Evolutionary conservation across 30 jellyfish, hydroid and myxozoan genomes (phyloP).

Genomic region (Aurelia coerulea): DNA sequence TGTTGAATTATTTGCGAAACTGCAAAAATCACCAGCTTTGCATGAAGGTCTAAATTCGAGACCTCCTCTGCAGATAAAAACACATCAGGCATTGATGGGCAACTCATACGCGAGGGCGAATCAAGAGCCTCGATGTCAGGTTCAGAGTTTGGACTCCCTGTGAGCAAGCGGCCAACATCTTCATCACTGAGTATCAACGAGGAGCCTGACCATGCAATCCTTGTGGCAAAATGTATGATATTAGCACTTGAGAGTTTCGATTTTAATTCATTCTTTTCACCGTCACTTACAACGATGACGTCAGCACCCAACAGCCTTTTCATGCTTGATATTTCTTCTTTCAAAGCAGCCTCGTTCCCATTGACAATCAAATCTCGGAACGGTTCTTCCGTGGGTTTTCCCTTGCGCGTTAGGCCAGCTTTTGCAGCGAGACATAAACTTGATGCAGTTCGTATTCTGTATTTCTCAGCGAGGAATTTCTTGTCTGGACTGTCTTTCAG

Average conservation of each 20-base stretch:
- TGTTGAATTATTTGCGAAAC: slow-evolving; percentile 58
- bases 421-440: slow-evolving; percentile 48
- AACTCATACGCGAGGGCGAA: slow-evolving; percentile 64
- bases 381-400: slow-evolving; percentile 37
- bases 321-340: slow-evolving; percentile 41
- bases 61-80: slow-evolving; percentile 68
- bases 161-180: slow-evolving; percentile 70
- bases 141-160: slow-evolving; percentile 66
- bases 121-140: slow-evolving; percentile 77
- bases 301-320: slow-evolving; percentile 52
- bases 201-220: slow-evolving; percentile 82
- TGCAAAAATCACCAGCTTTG: slow-evolving; percentile 79
- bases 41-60: slow-evolving; percentile 50
- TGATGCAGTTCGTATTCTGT: slow-evolving; percentile 49
- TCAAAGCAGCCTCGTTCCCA: slow-evolving; percentile 54
- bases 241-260: slow-evolving; percentile 66
- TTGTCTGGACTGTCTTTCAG: slow-evolving; percentile 55
- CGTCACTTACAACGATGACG: slow-evolving; percentile 47
- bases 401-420: slow-evolving; percentile 29
- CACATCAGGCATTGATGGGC: slow-evolving; percentile 73
- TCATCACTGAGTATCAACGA: slow-evolving; percentile 78
- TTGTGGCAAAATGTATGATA: slow-evolving; percentile 84
- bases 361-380: slow-evolving; percentile 49
- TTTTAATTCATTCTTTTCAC: slow-evolving; percentile 60
- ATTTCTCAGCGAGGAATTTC: slow-evolving; percentile 64